phyloP scores from a whole-genome alignment of 2,888 invertebrate species.

The Spialia ferax region DNA sequence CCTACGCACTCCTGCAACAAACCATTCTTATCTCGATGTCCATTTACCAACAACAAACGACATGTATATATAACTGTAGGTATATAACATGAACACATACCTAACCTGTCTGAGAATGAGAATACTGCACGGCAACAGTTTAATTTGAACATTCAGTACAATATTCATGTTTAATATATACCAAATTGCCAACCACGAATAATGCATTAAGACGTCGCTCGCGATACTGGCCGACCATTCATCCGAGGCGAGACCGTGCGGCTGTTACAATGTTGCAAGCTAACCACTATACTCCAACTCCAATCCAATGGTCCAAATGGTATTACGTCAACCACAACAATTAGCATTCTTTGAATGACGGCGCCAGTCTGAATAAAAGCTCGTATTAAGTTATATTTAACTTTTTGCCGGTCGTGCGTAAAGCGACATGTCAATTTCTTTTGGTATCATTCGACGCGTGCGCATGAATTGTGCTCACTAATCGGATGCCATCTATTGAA shows the following conservation, averaged over 20 bases:
- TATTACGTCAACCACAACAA: constrained; percentile 15
- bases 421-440: not conserved
- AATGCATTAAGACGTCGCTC: constrained; percentile 34
- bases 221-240: constrained; percentile 20
- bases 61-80: not conserved
- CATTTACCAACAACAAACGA: constrained; percentile 14
- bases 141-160: constrained; percentile 28
- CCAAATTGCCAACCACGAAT: constrained; percentile 24
- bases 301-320: not conserved
- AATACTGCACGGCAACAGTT: constrained; percentile 20
- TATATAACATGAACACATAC: too few relatives aligned
- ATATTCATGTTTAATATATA: constrained; percentile 29
- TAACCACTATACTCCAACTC: constrained; percentile 1
- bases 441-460: constrained; percentile 4
- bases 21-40: constrained; percentile 9
- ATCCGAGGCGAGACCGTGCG: constrained; percentile 19
- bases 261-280: constrained; percentile 25
- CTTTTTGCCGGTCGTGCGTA: constrained; percentile 1
- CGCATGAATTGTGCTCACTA: constrained; percentile 2
- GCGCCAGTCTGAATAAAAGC: constrained; percentile 18
- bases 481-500: constrained; percentile 34
- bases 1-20: constrained; percentile 11
- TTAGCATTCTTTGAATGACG: constrained; percentile 18
- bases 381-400: constrained; percentile 13
- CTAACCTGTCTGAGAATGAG: not conserved